Conservation (phyloP, 2,888 invertebrate genomes). For the Teinopalpus imperialis region DNA sequence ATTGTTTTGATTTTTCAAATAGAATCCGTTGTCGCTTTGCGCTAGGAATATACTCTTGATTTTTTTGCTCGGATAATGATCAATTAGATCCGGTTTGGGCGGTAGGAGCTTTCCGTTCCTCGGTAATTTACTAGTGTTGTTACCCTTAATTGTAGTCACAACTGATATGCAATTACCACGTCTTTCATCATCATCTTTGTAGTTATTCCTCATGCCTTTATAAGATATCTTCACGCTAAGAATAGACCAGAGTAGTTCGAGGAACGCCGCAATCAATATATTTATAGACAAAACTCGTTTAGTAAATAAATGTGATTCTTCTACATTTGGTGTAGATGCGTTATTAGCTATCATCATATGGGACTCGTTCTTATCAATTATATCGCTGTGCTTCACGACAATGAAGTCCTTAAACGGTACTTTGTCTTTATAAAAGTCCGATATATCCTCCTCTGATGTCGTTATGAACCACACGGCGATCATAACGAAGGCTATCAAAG, state of each 20-base stretch:
- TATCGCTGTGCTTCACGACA: constrained; percentile 59
- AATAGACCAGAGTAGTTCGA: constrained; percentile 83
- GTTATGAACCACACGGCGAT: constrained; percentile 66
- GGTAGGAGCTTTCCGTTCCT: constrained; percentile 63
- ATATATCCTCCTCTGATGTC: constrained; percentile 56
- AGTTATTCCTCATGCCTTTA: constrained; percentile 83
- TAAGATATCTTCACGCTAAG: constrained; percentile 82
- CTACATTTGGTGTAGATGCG: constrained; percentile 39
- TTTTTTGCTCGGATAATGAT: constrained; percentile 78
- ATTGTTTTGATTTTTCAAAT: constrained; percentile 69
- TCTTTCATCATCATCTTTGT: constrained; percentile 78
- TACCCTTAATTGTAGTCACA: constrained; percentile 80
- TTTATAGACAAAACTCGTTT: constrained; percentile 80
- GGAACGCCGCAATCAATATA: constrained; percentile 80
- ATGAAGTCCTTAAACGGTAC: constrained; percentile 61
- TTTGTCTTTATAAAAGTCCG: constrained; percentile 67
- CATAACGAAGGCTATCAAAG: constrained; percentile 65
- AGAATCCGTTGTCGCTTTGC: constrained; percentile 67
- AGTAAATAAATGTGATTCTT: constrained; percentile 55
- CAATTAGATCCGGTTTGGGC: constrained; percentile 78
- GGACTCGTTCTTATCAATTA: constrained; percentile 59
- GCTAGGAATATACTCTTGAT: constrained; percentile 76
- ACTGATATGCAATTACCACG: constrained; percentile 77
- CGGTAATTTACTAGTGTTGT: constrained; percentile 61
- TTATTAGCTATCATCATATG: constrained; percentile 61